These are phyloP conservation scores for Andrena camellia DNA, from an alignment of 2,888 invertebrate genomes.

Conservation along the genomic window DNA sequence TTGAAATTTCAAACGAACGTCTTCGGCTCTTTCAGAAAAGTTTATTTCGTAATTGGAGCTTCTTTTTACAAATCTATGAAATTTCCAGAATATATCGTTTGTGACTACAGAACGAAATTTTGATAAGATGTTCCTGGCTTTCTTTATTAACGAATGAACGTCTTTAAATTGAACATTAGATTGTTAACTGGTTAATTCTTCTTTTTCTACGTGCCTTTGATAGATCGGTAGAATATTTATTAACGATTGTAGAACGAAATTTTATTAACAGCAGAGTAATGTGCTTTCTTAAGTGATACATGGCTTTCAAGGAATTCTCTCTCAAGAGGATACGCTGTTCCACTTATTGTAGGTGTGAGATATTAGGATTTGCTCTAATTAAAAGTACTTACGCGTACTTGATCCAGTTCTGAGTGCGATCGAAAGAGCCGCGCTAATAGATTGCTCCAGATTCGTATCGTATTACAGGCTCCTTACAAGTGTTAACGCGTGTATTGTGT, in stretches of 20 bases:
- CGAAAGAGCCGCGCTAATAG: conserved; percentile 44
- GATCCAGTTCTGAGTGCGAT: conserved; percentile 39
- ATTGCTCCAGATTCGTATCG: conserved; percentile 44
- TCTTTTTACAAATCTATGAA: too few relatives aligned
- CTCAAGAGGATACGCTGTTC: not conserved
- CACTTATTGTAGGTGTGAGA: not conserved
- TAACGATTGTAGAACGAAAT: too few relatives aligned
- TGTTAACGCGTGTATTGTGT: conserved; percentile 18
- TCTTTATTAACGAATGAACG: too few relatives aligned
- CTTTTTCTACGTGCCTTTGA: too few relatives aligned
- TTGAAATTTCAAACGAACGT: too few relatives aligned
- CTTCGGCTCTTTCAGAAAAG: too few relatives aligned
- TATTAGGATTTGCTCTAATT: conserved; percentile 11
- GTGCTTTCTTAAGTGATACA: not conserved
- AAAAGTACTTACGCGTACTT: not conserved
- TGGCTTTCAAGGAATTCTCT: not conserved
- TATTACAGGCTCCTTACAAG: conserved; percentile 24
- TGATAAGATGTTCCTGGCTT: not conserved
- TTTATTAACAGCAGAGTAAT: too few relatives aligned
- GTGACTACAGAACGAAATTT: not conserved
- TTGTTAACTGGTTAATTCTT: too few relatives aligned
- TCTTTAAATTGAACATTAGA: too few relatives aligned
- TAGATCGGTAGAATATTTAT: too few relatives aligned
- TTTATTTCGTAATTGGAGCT: too few relatives aligned
- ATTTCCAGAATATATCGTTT: too few relatives aligned